Base-by-base conservation (phyloP, 2,113 vertebrate species). In the Glaucidium brasilianum region DNA sequence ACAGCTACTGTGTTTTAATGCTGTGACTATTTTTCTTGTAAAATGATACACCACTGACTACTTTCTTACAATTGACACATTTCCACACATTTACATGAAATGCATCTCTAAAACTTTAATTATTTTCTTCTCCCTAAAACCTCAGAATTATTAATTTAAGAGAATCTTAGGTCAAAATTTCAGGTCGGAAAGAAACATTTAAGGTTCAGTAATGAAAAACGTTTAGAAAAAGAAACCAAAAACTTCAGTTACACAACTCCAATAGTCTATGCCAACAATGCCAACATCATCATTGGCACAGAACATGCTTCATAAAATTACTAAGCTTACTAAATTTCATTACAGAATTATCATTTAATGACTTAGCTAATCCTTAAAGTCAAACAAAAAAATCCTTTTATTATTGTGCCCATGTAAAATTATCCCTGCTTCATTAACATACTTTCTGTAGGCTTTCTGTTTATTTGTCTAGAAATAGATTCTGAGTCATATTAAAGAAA, bases 341-440 rank as follows among this genome's bases (percentile, higher is more conserved):
- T 96, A 88, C 59, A 92, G 55, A 72, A 74, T 43, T 92, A 82
- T 45, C 26, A 95, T 79, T 88, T 88, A 97, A 93, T 66, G 49
- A 73, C 68, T 94, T 93, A 72, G 73, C 12, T 41, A 75, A 64
- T 53, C 26, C 39, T 81, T 89, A 37, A 53, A 93, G 64, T 55
- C 29, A 59, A 96, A 78, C 68, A 73, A 73, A 85, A 75, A 58
- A 77, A 58, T 19, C 17, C 5, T 43, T 83, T 55, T 74, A 62
- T 85, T 89, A 88, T n/a, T 17, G 0, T 30, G 92, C 47, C 25
- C 23, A 82, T 30, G 66, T 85, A 74, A 97, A 94, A 90, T 60
- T 82, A 86, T n/a, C 78, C 35, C 66, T 76, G 53, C 34, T 85
- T 95, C 58, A 19, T 92, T 77, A 93, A 55, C 41, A 29, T 30